Base-by-base conservation (phyloP, 2,888 invertebrate species). In the Punctoribates punctum region DNA sequence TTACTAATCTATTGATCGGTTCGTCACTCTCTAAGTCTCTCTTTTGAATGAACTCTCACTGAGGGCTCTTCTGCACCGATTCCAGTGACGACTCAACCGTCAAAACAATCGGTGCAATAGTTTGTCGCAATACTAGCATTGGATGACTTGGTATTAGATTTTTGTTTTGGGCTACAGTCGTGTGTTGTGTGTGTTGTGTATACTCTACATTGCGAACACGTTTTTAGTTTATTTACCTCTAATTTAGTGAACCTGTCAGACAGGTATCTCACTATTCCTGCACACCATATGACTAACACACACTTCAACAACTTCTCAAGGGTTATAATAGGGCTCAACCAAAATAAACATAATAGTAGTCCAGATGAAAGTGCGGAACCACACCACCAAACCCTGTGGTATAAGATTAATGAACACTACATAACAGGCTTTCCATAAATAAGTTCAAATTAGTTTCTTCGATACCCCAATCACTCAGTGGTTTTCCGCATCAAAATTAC, bases 61-160 rank as follows among this genome's bases (percentile, higher is more conserved):
- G 11, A 23, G 13, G 23, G 17, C 23, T 57, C 57, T 27, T 17
- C 60, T 60, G 27, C 25, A 42, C 42, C 42, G 42, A 27, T 60
- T 27, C 27, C 29, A 29, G 38, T 54, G 23, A 23, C 38, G 62
- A 62, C 29, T 15, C 20, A 20, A 38, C 65, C n/a, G 65, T 67
- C 65, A 67, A 67, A 67, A 67, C 65, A 67, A 67, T 67, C 65
- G 65, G 65, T 67, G 65, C 65, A 67, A 67, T 38, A 67, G 65
- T 34, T n/a, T 20, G 65, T 38, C 34, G 65, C 65, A 67, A 29
- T 29, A 67, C 29, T 62, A 15, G 17, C 34, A 67, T 38, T 13
- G 13, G 34, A 60, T 20, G 60, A 20, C 60, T 20, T n/a, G 13
- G 13, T 11, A 20, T 25, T 25, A 13, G 3, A 60, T 13, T 27